Base-by-base conservation (phyloP, 2,888 invertebrate species). In the Netelia fuscicornis region DNA sequence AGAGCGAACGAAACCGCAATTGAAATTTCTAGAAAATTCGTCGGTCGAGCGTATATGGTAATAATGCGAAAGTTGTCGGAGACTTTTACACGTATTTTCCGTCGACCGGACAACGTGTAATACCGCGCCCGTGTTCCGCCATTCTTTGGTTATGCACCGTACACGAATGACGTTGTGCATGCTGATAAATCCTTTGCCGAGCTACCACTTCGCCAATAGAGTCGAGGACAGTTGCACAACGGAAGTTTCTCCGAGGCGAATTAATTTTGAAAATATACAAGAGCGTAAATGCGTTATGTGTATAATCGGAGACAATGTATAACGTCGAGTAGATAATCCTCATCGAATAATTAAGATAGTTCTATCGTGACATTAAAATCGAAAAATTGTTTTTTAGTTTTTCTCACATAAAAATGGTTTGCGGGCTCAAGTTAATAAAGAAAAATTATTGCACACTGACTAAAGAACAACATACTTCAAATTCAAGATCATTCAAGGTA, bases 1-100 rank as follows among this genome's bases (percentile, higher is more conserved):
- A 48, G 13, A 13, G 48, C 2, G 13, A 48, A 48, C 11, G 11
- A 13, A 48, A 48, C 48, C 48, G 48, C 48, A 10, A 48, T 48
- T 48, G 48, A 48, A 13, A 48, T 10, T 13, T 13, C 37, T 11
- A 20, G 25, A 64, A 11, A 62, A 78, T 70, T 70, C 30, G 68
- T 42, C 23, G 2, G 20, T 52, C 5, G 9, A n/a, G 37, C 25
- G 13, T 52, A n/a, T 58, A 77, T 44, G 54, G 76, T 25, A n/a
- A 78, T 48, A 78, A 78, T 68, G 17, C 25, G 68, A 78, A 78
- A 78, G 60, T 68, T 48, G 42, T 76, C 6, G 1, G 65, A 11
- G 42, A 48, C 48, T 48, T 48, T 62, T 64, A 30, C 48, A 11
- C 13, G 6, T n/a, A 9, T 25, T 77, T 77, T 58, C 25, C 44